Evolutionary conservation across 2,888 invertebrate genomes (phyloP).

Genomic region (Leptogaster cylindrica): DNA sequence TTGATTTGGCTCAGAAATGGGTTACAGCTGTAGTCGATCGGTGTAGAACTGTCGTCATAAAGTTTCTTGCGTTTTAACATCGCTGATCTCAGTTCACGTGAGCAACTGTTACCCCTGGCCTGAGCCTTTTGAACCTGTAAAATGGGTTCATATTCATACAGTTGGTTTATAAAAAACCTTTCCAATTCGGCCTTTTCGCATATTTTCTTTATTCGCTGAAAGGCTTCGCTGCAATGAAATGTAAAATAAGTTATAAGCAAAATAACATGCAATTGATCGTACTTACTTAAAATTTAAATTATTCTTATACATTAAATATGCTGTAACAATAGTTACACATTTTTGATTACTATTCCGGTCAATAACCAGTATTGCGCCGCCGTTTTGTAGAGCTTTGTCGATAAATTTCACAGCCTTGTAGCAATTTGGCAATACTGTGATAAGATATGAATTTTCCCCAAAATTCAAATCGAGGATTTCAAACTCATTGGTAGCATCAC

Average conservation of each 20-base stretch:
- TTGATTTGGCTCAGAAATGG: slow-evolving; percentile 6
- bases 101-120: slow-evolving; percentile 54
- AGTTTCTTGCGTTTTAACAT: slow-evolving; percentile 54
- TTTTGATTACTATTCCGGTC: slow-evolving; percentile 55
- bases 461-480: slow-evolving; percentile 54
- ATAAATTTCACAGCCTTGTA: slow-evolving; percentile 55
- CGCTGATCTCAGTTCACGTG: slow-evolving; percentile 53
- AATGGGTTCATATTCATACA: slow-evolving; percentile 57
- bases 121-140: slow-evolving; percentile 55
- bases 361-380: slow-evolving; percentile 53
- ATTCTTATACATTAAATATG: slow-evolving; percentile 56
- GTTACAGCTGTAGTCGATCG: slow-evolving; percentile 16
- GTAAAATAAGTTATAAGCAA: not conserved
- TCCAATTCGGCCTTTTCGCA: slow-evolving; percentile 55
- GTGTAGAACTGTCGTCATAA: slow-evolving; percentile 48
- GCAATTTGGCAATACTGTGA: slow-evolving; percentile 55
- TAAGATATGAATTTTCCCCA: slow-evolving; percentile 54
- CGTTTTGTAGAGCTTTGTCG: slow-evolving; percentile 52
- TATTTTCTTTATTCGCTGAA: slow-evolving; percentile 52
- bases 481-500: slow-evolving; percentile 50
- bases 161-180: slow-evolving; percentile 54
- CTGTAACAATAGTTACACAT: slow-evolving; percentile 54
- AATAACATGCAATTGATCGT: not conserved
- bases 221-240: slow-evolving; percentile 52
- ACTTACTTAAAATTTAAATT: slow-evolving; percentile 55